Evolutionary conservation across 2,797 vertebrate species (phyloP), one percentile per base, ranked within the genome.

Genomic region (Karalla daura): DNA sequence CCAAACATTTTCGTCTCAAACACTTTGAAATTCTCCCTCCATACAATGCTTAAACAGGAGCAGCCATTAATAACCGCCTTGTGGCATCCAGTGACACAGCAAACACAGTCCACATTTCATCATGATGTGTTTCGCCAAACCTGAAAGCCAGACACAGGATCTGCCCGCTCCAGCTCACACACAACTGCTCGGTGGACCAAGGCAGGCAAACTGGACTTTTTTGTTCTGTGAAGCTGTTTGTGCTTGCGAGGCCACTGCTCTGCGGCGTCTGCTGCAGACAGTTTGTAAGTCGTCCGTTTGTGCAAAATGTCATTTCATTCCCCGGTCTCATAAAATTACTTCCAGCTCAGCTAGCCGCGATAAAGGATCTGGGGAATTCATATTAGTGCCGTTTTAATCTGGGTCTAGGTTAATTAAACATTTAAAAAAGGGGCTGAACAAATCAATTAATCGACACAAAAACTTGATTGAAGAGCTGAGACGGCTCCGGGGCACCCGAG

Each of bases 321-420:
- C 55, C 49, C 52, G 59, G 62, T 73, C 59, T 76, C 63, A 8
- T 47, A 62, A 55, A 77, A 83, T 65, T 14, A 78, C 62, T 72
- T 84, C 64, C 63, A 68, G 75, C 80, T 80, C 76, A 52, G 55
- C 62, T 49, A 67, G 51, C 62, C 10, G 47, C 3, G 73, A 81
- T 74, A 69, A 78, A 69, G 30, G 24, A 84, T 84, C 54, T 27
- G 49, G 64, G 18, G 67, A 67, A 62, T 80, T 81, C 58, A 66
- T 45, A 61, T 70, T 53, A 54, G 70, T 69, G 70, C 58, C 76
- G 65, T 89, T 88, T 88, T 72, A 80, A 85, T 83, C 63, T 27
- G 59, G 61, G 49, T 35, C 11, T 45, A 23, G 61, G 74, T 83
- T 80, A 82, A 90, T 88, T 77, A 81, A 80, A 80, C 71, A 67